phyloP scores from a whole-genome alignment of 1,140 invertebrate genomes.

The Pseudomyrmex sp. region DNA sequence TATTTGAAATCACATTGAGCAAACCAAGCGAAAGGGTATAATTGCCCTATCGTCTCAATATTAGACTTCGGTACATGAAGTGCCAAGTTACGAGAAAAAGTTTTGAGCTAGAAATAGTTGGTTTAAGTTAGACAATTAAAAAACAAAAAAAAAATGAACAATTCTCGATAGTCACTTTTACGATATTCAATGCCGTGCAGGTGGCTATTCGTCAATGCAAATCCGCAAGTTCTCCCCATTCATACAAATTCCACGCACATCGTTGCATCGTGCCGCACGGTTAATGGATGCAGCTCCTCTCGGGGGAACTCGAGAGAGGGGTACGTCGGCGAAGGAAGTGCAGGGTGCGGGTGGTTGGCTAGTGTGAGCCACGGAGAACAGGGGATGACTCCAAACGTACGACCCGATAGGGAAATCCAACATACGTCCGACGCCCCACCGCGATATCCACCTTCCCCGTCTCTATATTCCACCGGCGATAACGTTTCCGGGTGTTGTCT shows the following conservation, averaged over 20 bases:
- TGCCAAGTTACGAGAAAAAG: background rate
- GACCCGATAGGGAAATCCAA: constrained; percentile 83
- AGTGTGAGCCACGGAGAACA: constrained; percentile 63
- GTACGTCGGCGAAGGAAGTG: constrained; percentile 57
- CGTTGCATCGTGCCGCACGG: constrained; percentile 60
- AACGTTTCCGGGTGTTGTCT: constrained; percentile 70
- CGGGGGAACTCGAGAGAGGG: constrained; percentile 61
- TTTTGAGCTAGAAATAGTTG: background rate
- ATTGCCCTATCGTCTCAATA: background rate
- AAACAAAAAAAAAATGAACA: constrained; percentile 45
- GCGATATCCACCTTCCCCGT: constrained; percentile 46
- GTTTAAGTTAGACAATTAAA: constrained; percentile 11
- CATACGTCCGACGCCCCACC: constrained; percentile 71
- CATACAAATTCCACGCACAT: constrained; percentile 79
- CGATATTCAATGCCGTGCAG: constrained; percentile 76
- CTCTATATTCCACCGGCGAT: constrained; percentile 65
- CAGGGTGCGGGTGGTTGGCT: constrained; percentile 52
- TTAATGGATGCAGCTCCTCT: constrained; percentile 80
- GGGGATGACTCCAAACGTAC: constrained; percentile 81
- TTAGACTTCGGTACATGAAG: background rate
- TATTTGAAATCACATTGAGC: too few relatives aligned
- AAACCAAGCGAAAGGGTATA: too few relatives aligned
- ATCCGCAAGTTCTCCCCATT: constrained; percentile 81
- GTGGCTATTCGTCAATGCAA: constrained; percentile 81
- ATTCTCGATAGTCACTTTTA: constrained; percentile 64